phyloP scores from a whole-genome alignment of 2,113 vertebrate species.

The Pygoscelis antarcticus region DNA sequence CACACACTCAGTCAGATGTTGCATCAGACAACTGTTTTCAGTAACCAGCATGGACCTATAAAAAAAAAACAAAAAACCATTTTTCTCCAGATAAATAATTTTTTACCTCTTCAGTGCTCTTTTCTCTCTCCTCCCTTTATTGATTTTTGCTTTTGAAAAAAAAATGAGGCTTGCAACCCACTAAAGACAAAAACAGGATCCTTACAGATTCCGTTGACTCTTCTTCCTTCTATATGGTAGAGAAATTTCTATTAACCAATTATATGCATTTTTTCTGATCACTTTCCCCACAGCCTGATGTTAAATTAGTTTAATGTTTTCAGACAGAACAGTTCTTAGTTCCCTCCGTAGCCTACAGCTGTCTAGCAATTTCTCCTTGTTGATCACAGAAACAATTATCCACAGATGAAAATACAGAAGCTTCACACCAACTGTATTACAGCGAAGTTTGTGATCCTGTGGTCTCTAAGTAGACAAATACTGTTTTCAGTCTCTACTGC shows the following conservation, averaged over 20 bases:
- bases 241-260: neutral
- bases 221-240: neutral
- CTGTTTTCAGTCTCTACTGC: neutral
- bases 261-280: neutral
- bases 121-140: neutral
- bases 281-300: neutral
- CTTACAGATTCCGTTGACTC: neutral
- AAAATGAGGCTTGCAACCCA: fast-evolving
- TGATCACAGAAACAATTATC: neutral
- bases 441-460: neutral
- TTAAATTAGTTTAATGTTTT: neutral
- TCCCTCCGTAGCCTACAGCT: neutral
- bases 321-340: neutral
- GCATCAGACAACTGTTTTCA: neutral
- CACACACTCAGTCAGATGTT: neutral
- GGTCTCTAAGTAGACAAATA: neutral
- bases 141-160: neutral
- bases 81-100: neutral
- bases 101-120: neutral
- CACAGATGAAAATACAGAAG: constrained; percentile 11
- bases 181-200: neutral
- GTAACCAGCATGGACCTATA: neutral
- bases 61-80: neutral
- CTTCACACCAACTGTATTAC: neutral
- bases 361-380: neutral